These are phyloP conservation scores for Garra rufa DNA, from an alignment of 2,113 vertebrate species.

Conservation along the genomic window DNA sequence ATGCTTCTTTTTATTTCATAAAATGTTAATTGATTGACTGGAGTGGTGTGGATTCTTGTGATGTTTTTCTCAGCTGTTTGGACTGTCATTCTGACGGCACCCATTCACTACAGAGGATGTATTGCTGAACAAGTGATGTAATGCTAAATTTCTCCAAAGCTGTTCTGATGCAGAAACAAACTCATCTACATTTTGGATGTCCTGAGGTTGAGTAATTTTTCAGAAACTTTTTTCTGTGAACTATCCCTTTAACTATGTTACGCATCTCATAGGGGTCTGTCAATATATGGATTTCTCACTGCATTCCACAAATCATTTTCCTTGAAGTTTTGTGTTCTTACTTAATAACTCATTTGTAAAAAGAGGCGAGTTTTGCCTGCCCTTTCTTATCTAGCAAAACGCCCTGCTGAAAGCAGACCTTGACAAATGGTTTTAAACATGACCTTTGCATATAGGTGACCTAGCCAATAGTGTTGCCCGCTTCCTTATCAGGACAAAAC, in stretches of 20 bases:
- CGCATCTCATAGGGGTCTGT: not conserved
- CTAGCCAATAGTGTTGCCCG: not conserved
- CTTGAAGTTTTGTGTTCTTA: not conserved
- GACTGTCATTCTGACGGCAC: not conserved
- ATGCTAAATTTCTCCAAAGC: too few species aligned
- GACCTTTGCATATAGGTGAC: not conserved
- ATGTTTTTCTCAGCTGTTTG: too few species aligned
- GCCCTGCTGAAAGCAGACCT: not conserved
- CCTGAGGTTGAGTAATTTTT: too few species aligned
- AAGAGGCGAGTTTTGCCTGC: not conserved
- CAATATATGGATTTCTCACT: not conserved
- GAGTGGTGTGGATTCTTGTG: too few species aligned
- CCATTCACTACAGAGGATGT: not conserved
- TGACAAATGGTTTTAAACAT: slow-evolving; percentile 24
- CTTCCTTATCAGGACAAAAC: slow-evolving; percentile 4
- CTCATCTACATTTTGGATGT: too few species aligned
- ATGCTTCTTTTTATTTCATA: too few species aligned
- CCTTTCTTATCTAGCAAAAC: not conserved
- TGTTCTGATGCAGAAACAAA: too few species aligned
- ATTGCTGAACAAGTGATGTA: not conserved
- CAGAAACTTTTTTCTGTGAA: too few species aligned
- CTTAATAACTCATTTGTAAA: not conserved
- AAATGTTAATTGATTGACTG: too few species aligned
- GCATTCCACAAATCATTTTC: not conserved
- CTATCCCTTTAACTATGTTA: not conserved